Conservation (phyloP, 2,888 invertebrate species). For the Agriotes lineatus region DNA sequence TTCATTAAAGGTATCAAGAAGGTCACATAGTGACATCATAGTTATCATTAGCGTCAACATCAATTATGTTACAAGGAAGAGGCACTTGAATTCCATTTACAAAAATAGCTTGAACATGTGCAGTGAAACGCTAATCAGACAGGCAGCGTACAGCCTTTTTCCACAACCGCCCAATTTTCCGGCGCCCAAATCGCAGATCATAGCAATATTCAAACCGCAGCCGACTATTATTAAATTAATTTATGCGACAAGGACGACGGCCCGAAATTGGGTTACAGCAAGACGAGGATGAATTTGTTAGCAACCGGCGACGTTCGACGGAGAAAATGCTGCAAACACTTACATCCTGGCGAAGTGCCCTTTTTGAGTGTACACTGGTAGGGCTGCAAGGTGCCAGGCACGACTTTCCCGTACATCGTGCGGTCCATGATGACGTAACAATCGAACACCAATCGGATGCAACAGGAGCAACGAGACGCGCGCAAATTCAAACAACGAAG, state of each 20-base stretch:
- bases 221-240: too few relatives aligned
- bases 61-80: slow-evolving; percentile 13
- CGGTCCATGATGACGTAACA: slow-evolving; percentile 79
- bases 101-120: slow-evolving; percentile 18
- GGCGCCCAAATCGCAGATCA: neutral
- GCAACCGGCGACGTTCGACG: neutral
- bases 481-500: slow-evolving; percentile 16
- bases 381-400: slow-evolving; percentile 87
- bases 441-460: slow-evolving; percentile 53
- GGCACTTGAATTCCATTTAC: slow-evolving; percentile 17
- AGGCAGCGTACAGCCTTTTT: too few relatives aligned
- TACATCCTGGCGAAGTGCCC: slow-evolving; percentile 88
- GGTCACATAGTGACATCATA: slow-evolving; percentile 5
- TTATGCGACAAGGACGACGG: slow-evolving; percentile 13
- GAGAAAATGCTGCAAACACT: slow-evolving; percentile 66
- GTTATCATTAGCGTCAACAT: slow-evolving; percentile 2
- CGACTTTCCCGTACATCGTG: slow-evolving; percentile 90
- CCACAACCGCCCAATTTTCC: neutral
- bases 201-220: neutral
- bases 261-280: slow-evolving; percentile 9
- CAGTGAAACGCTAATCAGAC: neutral
- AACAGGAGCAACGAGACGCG: too few relatives aligned
- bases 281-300: neutral
- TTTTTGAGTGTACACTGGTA: slow-evolving; percentile 87
- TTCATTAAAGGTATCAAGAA: slow-evolving; percentile 6